These are phyloP conservation scores for Platycnemis pennipes DNA, from an alignment of 2,888 invertebrate genomes.

Conservation along the genomic window DNA sequence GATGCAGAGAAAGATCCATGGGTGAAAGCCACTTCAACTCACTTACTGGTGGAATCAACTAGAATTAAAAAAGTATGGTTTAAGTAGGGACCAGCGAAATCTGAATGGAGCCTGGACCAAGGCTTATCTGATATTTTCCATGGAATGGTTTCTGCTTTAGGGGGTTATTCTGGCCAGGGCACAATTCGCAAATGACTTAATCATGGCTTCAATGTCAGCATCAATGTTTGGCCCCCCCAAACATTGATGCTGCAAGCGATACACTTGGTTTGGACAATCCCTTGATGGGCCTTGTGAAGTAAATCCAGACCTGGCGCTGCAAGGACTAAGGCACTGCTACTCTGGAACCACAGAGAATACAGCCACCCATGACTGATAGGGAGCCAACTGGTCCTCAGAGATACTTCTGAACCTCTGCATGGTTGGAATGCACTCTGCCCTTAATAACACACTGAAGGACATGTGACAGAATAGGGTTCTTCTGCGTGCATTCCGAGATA, in stretches of 20 bases:
- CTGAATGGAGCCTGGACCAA: constrained; percentile 73
- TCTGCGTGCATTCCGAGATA: background rate
- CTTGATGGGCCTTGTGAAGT: constrained; percentile 70
- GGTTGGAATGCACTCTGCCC: background rate
- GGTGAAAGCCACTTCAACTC: constrained; percentile 65
- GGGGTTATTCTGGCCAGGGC: background rate
- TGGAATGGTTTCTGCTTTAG: background rate
- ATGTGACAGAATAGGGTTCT: background rate
- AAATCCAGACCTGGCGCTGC: constrained; percentile 70
- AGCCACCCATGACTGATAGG: constrained; percentile 75
- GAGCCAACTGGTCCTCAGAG: no score
- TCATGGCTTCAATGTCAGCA: background rate
- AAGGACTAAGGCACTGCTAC: constrained; percentile 62
- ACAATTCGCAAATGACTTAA: background rate
- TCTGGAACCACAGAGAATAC: constrained; percentile 70
- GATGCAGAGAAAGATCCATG: background rate
- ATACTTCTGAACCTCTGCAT: constrained; percentile 71
- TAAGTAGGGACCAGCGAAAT: constrained; percentile 72
- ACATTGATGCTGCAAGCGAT: constrained; percentile 70
- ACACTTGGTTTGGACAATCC: constrained; percentile 70
- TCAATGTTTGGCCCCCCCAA: constrained; percentile 71
- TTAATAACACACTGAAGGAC: background rate
- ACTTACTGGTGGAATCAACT: constrained; percentile 73
- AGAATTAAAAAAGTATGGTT: constrained; percentile 73
- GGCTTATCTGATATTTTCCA: constrained; percentile 44